These are phyloP conservation scores for Monochamus saltuarius DNA, from an alignment of 1,140 invertebrate species.

Conservation along the genomic window DNA sequence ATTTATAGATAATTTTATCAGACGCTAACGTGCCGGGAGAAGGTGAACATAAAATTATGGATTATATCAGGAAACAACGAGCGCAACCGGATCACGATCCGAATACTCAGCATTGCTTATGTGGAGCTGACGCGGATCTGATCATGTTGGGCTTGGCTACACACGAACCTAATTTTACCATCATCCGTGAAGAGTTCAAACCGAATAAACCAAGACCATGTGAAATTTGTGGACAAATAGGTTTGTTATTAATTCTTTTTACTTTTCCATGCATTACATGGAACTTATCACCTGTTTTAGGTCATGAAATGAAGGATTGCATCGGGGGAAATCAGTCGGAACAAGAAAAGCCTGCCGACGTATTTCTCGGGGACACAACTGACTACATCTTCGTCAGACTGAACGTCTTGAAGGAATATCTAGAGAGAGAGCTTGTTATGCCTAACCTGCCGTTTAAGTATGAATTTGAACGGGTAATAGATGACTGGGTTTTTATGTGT, in stretches of 20 bases:
- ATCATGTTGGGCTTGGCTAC: conserved; percentile 98
- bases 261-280: too few relatives aligned
- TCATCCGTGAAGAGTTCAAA: conserved; percentile 97
- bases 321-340: conserved; percentile 57
- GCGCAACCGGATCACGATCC: conserved; percentile 95
- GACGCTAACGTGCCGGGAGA: conserved; percentile 99
- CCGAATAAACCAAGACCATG: conserved; percentile 95
- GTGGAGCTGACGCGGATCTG: conserved; percentile 98
- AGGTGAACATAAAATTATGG: conserved; percentile 99
- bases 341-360: conserved; percentile 26
- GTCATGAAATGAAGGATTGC: conserved; percentile 97
- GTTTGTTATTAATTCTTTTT: conserved; percentile 55
- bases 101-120: conserved; percentile 96
- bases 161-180: conserved; percentile 98
- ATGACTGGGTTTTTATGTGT: conserved; percentile 99
- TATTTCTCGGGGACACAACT: conserved; percentile 65
- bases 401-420: conserved; percentile 91
- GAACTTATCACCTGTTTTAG: conserved; percentile 55
- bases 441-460: conserved; percentile 90
- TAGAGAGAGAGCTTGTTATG: conserved; percentile 90
- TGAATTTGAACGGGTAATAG: conserved; percentile 86
- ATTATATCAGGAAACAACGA: conserved; percentile 94
- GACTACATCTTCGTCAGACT: conserved; percentile 90
- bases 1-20: conserved; percentile 75
- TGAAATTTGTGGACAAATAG: conserved; percentile 93